Evolutionary conservation across 1,140 invertebrate genomes (phyloP), one percentile per base, ranked within the genome.

Genomic region (Aradophagus sp.): DNA sequence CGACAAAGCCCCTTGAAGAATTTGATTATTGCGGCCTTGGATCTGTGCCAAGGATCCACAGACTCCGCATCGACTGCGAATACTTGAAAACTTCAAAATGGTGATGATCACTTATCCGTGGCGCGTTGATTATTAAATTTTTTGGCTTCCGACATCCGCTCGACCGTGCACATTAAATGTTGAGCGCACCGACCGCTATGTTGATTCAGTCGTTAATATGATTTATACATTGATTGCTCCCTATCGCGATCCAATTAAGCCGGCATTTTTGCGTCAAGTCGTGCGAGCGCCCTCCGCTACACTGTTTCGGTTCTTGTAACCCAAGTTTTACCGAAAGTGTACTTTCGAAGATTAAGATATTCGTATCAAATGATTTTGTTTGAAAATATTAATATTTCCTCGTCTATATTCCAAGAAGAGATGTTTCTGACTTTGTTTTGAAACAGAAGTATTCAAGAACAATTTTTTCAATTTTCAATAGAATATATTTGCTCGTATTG

Each of bases 1-100:
- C 55, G 56, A 52, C 17, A 34, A 50, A 77, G 56, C 68, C 55
- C 48, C 69, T 61, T 65, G 56, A 80, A 73, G 79, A 83, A 81
- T 81, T 76, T 74, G 76, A 82, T 82, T 79, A 83, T 80, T 78
- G 69, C 77, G 63, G 71, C 73, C 71, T 76, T 70, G 74, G 63
- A 74, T 70, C 73, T 70, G 58, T 67, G 66, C 68, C 71, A 76
- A 75, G 73, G 63, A 68, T 55, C 67, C 63, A 15, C 23, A 36
- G 47, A 56, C 41, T 63, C 58, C 65, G 11, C 42, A 32, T 27
- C 61, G 58, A 56, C 65, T 56, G 45, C 29, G 32, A 78, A 80
- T 80, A 75, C 77, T 76, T 78, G 15, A 42, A 72, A 78, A 78
- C 68, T 78, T 79, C 41, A 58, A 56, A 53, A 59, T 59, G 41